phyloP scores from a whole-genome alignment of 2,888 invertebrate species.

The Agonopterix arenella region DNA sequence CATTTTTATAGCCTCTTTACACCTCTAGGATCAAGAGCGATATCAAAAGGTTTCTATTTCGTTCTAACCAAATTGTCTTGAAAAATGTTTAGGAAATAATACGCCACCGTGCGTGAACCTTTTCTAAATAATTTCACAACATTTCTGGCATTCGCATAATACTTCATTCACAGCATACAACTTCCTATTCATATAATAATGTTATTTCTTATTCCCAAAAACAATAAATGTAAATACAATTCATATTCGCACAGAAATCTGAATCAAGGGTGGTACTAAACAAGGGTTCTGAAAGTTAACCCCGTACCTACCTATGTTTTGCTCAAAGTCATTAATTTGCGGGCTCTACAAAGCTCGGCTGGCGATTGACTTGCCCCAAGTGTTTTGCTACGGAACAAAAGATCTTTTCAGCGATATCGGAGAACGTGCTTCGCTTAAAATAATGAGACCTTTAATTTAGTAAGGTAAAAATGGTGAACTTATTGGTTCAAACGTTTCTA shows the following conservation, averaged over 20 bases:
- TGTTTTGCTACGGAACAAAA: conserved; percentile 63
- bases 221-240: too few relatives aligned
- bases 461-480: conserved; percentile 31
- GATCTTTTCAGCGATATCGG: conserved; percentile 56
- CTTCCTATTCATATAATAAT: too few relatives aligned
- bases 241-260: neutral
- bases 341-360: conserved; percentile 50
- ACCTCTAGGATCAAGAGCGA: too few relatives aligned
- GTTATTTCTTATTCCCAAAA: too few relatives aligned
- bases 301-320: conserved; percentile 15
- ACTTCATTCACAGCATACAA: too few relatives aligned
- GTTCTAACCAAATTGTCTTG: too few relatives aligned
- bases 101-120: too few relatives aligned
- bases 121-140: too few relatives aligned
- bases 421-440: conserved; percentile 59
- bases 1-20: too few relatives aligned
- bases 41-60: too few relatives aligned
- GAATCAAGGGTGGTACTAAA: neutral
- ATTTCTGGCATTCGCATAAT: too few relatives aligned
- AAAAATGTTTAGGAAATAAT: too few relatives aligned
- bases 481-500: neutral
- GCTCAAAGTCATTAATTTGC: conserved; percentile 63
- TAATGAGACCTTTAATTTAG: conserved; percentile 66
- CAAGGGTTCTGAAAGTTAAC: neutral
- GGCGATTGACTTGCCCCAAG: conserved; percentile 67